These are phyloP conservation scores for Nerophis lumbriciformis DNA, from an alignment of 2,113 vertebrate species.

Conservation along the genomic window DNA sequence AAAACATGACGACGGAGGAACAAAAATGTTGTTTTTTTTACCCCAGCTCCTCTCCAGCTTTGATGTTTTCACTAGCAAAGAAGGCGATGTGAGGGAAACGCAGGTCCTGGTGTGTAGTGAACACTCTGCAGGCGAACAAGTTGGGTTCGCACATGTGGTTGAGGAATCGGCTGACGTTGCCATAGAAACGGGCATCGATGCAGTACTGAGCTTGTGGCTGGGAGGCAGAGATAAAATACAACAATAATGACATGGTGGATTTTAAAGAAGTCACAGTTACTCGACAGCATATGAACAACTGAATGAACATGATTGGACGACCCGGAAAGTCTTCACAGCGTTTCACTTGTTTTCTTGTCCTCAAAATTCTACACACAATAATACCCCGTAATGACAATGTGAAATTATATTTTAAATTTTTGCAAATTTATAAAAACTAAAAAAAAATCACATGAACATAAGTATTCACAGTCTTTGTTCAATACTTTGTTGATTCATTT, in stretches of 20 bases:
- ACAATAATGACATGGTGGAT: background rate
- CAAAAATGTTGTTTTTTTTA: conserved; percentile 35
- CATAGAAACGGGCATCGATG: conserved; percentile 95
- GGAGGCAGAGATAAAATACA: conserved; percentile 6
- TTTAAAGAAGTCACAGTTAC: too few species aligned
- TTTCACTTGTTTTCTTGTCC: too few species aligned
- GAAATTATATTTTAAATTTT: too few species aligned
- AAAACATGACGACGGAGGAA: too few species aligned
- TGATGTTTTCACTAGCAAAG: conserved; percentile 87
- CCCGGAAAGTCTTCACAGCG: too few species aligned
- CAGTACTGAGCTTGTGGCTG: conserved; percentile 91
- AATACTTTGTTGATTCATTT: too few species aligned
- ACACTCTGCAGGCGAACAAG: conserved; percentile 90
- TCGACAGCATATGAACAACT: background rate
- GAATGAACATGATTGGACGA: too few species aligned
- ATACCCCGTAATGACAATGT: too few species aligned
- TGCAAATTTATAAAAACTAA: too few species aligned
- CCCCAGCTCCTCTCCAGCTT: conserved; percentile 91
- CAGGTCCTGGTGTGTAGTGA: conserved; percentile 97
- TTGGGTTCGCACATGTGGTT: conserved; percentile 99
- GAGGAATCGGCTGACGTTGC: conserved; percentile 96
- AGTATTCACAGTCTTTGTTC: too few species aligned
- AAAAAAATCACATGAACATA: too few species aligned
- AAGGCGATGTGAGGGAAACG: conserved; percentile 94
- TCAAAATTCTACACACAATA: too few species aligned